A percentile compares a stretch with the other conserved stretches of the same genome.
These are phyloP conservation scores for Masticophis lateralis DNA, from an alignment of 2,797 vertebrate species.

Conservation along the genomic window DNA sequence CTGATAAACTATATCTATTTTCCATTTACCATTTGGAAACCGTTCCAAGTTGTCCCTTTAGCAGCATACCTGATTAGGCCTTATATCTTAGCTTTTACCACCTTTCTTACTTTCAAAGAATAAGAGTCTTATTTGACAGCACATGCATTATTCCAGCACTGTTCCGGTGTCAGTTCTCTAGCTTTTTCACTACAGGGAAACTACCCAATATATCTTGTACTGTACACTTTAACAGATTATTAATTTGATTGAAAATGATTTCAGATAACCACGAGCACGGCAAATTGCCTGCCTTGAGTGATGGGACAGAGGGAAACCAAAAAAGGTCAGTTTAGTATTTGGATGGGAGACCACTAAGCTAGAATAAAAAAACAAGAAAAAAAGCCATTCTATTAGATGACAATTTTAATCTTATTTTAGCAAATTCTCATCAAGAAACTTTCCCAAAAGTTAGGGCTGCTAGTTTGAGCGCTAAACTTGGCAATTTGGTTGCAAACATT, in stretches of 20 bases:
- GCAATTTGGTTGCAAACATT: too few species aligned
- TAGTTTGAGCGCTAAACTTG: too few species aligned
- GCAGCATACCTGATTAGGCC: neutral
- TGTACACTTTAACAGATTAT: neutral
- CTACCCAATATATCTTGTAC: neutral
- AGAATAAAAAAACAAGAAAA: neutral
- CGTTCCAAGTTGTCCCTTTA: neutral
- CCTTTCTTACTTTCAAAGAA: neutral
- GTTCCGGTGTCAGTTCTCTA: neutral
- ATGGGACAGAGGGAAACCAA: neutral
- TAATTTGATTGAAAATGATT: neutral
- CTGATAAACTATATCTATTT: neutral
- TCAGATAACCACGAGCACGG: neutral
- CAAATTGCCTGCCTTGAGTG: neutral
- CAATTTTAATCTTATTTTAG: neutral
- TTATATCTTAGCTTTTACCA: neutral
- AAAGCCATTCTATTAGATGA: neutral
- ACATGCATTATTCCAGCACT: neutral
- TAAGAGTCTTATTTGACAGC: neutral
- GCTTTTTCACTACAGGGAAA: neutral
- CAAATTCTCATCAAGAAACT: neutral
- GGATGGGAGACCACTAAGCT: neutral
- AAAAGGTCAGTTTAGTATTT: neutral
- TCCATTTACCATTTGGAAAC: neutral
- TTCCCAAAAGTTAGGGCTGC: neutral